A percentile compares a stretch with the other conserved stretches of the same genome.
Conservation (phyloP, 2,888 invertebrate species). For the Amaurobius ferox region DNA sequence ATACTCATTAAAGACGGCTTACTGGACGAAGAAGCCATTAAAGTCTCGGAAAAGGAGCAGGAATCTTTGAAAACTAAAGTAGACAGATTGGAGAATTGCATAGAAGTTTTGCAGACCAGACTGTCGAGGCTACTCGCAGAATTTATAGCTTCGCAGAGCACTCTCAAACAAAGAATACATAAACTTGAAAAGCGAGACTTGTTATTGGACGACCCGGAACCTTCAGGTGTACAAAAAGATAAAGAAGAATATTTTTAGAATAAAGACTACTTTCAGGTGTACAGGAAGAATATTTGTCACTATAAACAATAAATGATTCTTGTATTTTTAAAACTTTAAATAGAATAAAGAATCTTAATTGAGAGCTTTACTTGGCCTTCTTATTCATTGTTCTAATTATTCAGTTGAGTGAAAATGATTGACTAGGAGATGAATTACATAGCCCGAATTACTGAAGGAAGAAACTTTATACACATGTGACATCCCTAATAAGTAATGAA, state of each 20-base stretch:
- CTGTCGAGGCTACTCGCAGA: constrained; percentile 80
- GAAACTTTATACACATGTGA: too few species aligned
- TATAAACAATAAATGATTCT: too few species aligned
- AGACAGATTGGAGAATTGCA: constrained; percentile 75
- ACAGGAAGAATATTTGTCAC: too few species aligned
- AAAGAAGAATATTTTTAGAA: not conserved
- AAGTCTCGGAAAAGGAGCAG: constrained; percentile 78
- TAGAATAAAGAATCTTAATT: too few species aligned
- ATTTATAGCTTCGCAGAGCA: constrained; percentile 79
- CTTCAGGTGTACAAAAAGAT: not conserved
- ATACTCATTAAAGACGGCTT: constrained; percentile 91
- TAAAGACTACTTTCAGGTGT: too few species aligned
- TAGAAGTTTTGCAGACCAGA: constrained; percentile 78
- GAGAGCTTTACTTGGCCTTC: too few species aligned
- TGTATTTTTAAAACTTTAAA: too few species aligned
- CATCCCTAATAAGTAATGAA: too few species aligned
- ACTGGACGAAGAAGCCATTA: constrained; percentile 88
- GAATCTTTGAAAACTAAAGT: constrained; percentile 76
- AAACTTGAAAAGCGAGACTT: constrained; percentile 42
- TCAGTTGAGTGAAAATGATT: too few species aligned
- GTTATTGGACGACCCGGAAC: not conserved
- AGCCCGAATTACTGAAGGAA: too few species aligned
- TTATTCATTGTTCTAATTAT: too few species aligned
- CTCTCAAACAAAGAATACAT: constrained; percentile 79
- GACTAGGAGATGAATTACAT: too few species aligned